These are phyloP conservation scores for Cephus runcator DNA, from an alignment of 2,888 invertebrate species.

Conservation along the genomic window DNA sequence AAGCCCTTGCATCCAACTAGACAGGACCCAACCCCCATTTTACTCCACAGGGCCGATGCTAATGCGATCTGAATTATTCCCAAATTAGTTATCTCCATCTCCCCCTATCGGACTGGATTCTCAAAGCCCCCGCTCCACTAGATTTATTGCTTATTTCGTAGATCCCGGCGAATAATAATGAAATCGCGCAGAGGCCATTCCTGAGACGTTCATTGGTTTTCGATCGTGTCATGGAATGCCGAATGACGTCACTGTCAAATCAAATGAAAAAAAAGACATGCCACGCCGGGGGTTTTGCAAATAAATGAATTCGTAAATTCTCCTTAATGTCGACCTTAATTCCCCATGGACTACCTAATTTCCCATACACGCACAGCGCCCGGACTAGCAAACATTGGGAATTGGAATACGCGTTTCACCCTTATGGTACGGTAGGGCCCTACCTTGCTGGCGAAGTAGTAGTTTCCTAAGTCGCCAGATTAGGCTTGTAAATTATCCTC, in stretches of 20 bases:
- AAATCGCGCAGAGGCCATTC: neutral
- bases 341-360: neutral
- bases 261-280: neutral
- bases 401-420: neutral
- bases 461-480: neutral
- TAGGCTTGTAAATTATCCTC: slow-evolving; percentile 8
- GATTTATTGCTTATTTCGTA: slow-evolving; percentile 4
- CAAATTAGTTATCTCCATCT: slow-evolving; percentile 3
- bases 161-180: slow-evolving; percentile 2
- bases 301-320: neutral
- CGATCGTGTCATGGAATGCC: neutral
- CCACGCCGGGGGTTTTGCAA: neutral
- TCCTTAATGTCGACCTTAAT: neutral
- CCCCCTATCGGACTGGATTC: neutral
- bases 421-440: neutral
- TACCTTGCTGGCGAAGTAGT: neutral
- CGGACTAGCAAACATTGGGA: neutral
- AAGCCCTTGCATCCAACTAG: slow-evolving; percentile 20
- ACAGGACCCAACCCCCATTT: slow-evolving; percentile 5
- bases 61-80: slow-evolving; percentile 6
- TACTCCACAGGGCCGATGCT: neutral
- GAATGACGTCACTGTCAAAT: neutral
- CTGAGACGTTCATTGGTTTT: neutral
- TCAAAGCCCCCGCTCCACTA: neutral
- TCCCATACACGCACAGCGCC: neutral